Base-by-base conservation (phyloP, 2,888 invertebrate species). In the Mimachlamys varia region DNA sequence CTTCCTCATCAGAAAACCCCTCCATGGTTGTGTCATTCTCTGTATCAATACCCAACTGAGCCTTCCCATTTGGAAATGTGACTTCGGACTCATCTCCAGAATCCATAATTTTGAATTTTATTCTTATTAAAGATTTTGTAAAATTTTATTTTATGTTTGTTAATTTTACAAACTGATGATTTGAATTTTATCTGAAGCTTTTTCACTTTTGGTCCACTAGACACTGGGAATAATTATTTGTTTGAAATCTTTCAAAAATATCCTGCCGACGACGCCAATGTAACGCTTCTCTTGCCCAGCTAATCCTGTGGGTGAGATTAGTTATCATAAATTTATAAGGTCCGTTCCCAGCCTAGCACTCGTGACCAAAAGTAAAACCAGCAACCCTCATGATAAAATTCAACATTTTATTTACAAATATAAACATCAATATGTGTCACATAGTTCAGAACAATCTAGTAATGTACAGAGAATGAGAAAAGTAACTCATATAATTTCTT, bases 171-270 rank as follows among this genome's bases (percentile, higher is more conserved):
- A 62, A 7, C 22, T n/a, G 19, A 62, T n/a, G n/a, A 7, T 22
- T 62, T 22, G 62, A 62, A n/a, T 62, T 62, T 62, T 62, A 62
- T 62, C 62, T 0, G 62, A 22, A 62, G 22, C 62, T n/a, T 0
- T 7, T 1, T 62, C n/a, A 62, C 62, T 22, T n/a, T 62, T 62
- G 62, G 62, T 62, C 62, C 62, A 62, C 62, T 62, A 62, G 62
- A 62, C 62, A 62, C 62, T 62, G 62, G 62, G 62, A 62, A 62
- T 62, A 62, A 62, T n/a, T n/a, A 62, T 62, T n/a, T n/a, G n/a
- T n/a, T 62, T 62, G 62, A n/a, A 62, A 22, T n/a, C 10, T 53
- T 53, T n/a, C 2, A n/a, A 22, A 22, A 62, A 62, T 17, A 62
- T 22, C 62, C 62, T 62, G 62, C 62, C 22, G 15, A 22, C 22